These are phyloP conservation scores for Antidorcas marsupialis DNA, from an alignment of 2,113 vertebrate genomes.

Conservation along the genomic window DNA sequence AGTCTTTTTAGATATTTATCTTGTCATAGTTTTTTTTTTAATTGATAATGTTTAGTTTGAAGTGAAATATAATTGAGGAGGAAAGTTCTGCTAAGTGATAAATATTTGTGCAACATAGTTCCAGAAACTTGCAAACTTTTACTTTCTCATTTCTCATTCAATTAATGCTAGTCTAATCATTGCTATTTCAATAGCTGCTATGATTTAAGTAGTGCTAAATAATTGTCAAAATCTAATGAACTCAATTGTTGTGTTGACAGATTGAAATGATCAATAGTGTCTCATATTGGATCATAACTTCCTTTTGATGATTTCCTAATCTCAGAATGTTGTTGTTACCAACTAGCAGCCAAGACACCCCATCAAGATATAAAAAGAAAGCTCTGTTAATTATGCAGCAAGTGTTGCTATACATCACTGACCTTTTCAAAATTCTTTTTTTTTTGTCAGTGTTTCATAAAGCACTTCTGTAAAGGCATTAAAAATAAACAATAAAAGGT, in stretches of 20 bases:
- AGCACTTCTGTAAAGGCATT: conserved; percentile 45
- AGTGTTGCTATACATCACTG: neutral
- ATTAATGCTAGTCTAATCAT: neutral
- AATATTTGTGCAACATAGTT: neutral
- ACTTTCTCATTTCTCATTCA: neutral
- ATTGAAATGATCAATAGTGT: neutral
- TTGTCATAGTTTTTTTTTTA: neutral
- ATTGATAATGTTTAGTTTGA: neutral
- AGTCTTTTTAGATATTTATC: neutral
- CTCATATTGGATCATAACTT: conserved; percentile 32
- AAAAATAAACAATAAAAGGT: conserved; percentile 54
- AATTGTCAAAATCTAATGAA: neutral
- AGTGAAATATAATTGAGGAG: neutral
- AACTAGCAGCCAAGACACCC: neutral
- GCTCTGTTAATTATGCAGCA: conserved; percentile 50
- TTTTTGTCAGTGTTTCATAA: conserved; percentile 55
- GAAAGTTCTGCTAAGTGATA: neutral
- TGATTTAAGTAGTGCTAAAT: neutral
- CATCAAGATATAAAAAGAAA: neutral
- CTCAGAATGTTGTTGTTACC: conserved; percentile 53
- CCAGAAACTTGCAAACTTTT: neutral
- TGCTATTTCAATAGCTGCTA: neutral
- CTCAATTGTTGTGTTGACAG: neutral
- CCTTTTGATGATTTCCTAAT: conserved; percentile 37
- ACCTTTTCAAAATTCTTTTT: conserved; percentile 48